These are phyloP conservation scores for Brachionus asplanchnoidis DNA, from an alignment of 1,140 invertebrate species.

Conservation along the genomic window DNA sequence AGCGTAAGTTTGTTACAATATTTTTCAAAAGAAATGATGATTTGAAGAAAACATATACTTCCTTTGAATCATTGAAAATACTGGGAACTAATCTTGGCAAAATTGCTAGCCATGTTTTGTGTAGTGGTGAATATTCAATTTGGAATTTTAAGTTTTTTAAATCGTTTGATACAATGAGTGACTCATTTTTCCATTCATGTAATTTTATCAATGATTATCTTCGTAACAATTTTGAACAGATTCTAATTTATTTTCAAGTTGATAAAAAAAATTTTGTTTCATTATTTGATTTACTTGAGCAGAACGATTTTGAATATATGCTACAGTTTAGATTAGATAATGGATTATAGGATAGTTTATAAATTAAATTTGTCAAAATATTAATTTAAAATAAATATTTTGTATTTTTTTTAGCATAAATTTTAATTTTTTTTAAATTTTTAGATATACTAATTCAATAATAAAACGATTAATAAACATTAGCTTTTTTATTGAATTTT, in stretches of 20 bases:
- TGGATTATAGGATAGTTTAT: too few species aligned
- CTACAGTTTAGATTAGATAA: not conserved
- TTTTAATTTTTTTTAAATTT: too few species aligned
- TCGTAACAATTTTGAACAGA: not conserved
- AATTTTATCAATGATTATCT: not conserved
- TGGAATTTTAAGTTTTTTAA: conserved; percentile 18
- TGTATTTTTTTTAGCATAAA: too few species aligned
- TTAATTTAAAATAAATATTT: too few species aligned
- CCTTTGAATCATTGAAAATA: not conserved
- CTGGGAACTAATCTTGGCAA: not conserved
- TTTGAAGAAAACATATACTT: not conserved
- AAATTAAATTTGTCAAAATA: too few species aligned
- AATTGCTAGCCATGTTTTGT: not conserved
- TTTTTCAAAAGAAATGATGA: conserved; percentile 26
- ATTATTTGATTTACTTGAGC: not conserved
- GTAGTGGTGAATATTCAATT: not conserved
- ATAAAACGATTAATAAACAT: too few species aligned
- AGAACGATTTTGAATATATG: not conserved
- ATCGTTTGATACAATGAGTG: conserved; percentile 8
- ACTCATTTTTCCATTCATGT: not conserved
- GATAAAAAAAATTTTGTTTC: not conserved
- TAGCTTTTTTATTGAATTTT: too few species aligned
- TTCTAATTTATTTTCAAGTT: not conserved
- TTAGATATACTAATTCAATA: too few species aligned
- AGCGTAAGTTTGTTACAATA: not conserved